phyloP scores from a whole-genome alignment of 2,113 vertebrate genomes.

The Lonchura striata region DNA sequence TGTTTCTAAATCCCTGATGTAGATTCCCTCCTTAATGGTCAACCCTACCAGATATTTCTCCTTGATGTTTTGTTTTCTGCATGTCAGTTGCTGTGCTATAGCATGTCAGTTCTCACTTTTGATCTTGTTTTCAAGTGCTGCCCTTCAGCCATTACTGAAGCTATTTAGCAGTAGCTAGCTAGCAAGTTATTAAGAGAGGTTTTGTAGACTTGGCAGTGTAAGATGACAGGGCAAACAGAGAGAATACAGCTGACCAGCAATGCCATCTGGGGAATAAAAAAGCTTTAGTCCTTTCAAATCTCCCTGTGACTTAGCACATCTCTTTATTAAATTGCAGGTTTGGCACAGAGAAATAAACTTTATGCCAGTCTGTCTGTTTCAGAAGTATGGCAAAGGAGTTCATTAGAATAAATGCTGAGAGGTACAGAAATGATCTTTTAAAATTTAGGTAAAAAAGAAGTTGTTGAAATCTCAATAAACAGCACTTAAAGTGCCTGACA shows the following conservation, averaged over 20 bases:
- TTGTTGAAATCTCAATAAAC: background rate
- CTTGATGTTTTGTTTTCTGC: background rate
- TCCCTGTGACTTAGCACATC: background rate
- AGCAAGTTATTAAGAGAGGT: background rate
- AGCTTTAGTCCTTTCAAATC: background rate
- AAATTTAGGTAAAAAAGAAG: background rate
- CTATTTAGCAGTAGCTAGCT: background rate
- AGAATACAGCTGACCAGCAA: background rate
- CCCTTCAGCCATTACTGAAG: background rate
- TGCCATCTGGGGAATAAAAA: background rate
- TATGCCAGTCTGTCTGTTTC: background rate
- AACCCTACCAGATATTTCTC: background rate
- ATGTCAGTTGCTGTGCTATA: background rate
- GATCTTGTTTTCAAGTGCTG: background rate
- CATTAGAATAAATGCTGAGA: background rate
- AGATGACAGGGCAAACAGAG: background rate
- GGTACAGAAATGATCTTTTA: background rate
- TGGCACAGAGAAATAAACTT: background rate
- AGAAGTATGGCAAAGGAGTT: background rate
- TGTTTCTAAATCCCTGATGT: background rate
- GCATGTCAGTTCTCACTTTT: background rate
- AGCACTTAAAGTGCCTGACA: background rate
- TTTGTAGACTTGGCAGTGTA: background rate
- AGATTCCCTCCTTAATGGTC: background rate
- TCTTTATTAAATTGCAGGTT: background rate